A percentile compares a stretch with the other conserved stretches of the same genome.
Evolutionary conservation across 2,888 invertebrate genomes (phyloP).

Genomic region (Drosophila anceps): DNA sequence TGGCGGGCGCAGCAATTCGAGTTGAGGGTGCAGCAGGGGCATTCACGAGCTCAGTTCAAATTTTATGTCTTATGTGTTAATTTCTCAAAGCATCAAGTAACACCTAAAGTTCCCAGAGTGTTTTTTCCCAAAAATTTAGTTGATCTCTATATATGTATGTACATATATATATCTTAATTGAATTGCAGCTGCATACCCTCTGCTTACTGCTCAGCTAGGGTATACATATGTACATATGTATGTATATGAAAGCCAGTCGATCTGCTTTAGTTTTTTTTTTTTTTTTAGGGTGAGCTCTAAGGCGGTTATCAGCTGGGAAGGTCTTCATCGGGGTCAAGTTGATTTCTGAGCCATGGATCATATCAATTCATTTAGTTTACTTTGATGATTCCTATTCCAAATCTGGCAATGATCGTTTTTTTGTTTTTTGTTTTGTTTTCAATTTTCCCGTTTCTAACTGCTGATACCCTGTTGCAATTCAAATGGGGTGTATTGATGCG

Average conservation of each 20-base stretch:
- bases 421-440: neutral
- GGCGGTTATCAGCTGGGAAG: conserved; percentile 31
- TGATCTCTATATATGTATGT: neutral
- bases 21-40: conserved; percentile 6
- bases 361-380: conserved; percentile 36
- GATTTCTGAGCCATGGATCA: conserved; percentile 23
- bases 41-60: conserved; percentile 12
- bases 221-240: too few relatives aligned
- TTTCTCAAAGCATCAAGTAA: conserved; percentile 5
- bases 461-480: conserved; percentile 1
- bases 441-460: conserved; percentile 16
- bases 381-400: conserved; percentile 18
- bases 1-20: conserved; percentile 4
- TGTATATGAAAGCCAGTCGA: conserved; percentile 8
- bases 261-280: conserved; percentile 8
- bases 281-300: conserved; percentile 19
- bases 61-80: neutral
- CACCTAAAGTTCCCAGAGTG: neutral
- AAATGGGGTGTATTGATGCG: neutral
- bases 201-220: neutral
- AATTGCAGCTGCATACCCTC: neutral
- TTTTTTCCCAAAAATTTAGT: neutral
- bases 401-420: neutral
- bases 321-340: conserved; percentile 31
- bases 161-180: neutral